Evolutionary conservation across 2,797 vertebrate species (phyloP), one percentile per base, ranked within the genome.

Genomic region (Chromobotia macracanthus): DNA sequence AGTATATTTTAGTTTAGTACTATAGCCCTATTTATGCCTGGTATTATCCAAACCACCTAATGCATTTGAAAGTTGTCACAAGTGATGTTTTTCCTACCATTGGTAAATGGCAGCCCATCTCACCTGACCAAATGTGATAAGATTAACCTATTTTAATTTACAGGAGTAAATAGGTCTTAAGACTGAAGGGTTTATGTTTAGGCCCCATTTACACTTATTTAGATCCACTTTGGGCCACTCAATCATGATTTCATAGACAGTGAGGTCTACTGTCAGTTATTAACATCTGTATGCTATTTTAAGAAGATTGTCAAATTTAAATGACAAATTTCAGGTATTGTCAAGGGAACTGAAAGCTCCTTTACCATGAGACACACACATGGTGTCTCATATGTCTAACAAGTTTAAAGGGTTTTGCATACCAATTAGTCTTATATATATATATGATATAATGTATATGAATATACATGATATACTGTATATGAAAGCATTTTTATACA

Each of bases 381-480:
- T n/a, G 12, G 28, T 21, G 11, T 28, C 74, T 66, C 64, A 4
- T 6, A 16, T 76, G 74, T 76, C 12, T 9, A 19, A 19, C 8
- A 18, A 28, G 51, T 58, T 58, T 68, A 48, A 21, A 77, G 23
- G 18, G 46, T 77, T 31, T 9, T 0, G 51, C 18, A 48, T 28
- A 77, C 16, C 38, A 58, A 28, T 76, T 46, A 66, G 48, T n/a
- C 63, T 19, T 63, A n/a, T n/a, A n/a, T n/a, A n/a, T n/a, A n/a
- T n/a, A n/a, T n/a, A n/a, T n/a, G n/a, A n/a, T n/a, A n/a, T n/a
- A n/a, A n/a, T n/a, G n/a, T n/a, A n/a, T n/a, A n/a, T n/a, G n/a
- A n/a, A n/a, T n/a, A n/a, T n/a, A n/a, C n/a, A n/a, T n/a, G n/a
- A n/a, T n/a, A n/a, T 67, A 11, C 35, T 28, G 51, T 67, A 67